A percentile compares a stretch with the other conserved stretches of the same genome.
Evolutionary conservation across 2,888 invertebrate genomes (phyloP).

Genomic region (Zhuqinia jingwanae): DNA sequence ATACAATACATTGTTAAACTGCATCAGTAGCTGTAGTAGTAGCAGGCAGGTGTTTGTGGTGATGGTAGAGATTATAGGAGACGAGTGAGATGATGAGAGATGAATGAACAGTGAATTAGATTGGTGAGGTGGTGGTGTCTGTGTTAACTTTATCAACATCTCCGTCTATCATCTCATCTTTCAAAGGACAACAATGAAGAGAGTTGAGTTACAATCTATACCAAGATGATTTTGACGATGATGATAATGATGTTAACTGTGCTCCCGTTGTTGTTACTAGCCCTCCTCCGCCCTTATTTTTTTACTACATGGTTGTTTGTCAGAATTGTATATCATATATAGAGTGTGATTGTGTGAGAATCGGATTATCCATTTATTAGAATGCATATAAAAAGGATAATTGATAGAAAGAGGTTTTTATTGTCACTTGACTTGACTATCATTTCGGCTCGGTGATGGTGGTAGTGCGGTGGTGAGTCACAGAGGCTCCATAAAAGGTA

Average conservation of each 20-base stretch:
- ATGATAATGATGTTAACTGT: slow-evolving; percentile 36
- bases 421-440: neutral
- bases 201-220: slow-evolving; percentile 12
- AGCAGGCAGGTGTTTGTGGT: slow-evolving; percentile 7
- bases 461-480: slow-evolving; percentile 29
- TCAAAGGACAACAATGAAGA: slow-evolving; percentile 32
- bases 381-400: too few relatives aligned
- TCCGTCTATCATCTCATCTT: slow-evolving; percentile 22
- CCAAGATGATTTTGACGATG: neutral
- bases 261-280: slow-evolving; percentile 36
- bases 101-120: slow-evolving; percentile 41
- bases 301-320: neutral
- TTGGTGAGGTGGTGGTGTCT: too few relatives aligned
- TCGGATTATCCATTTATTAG: neutral
- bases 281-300: slow-evolving; percentile 36
- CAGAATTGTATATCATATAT: too few relatives aligned
- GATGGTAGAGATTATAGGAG: neutral
- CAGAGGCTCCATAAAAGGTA: slow-evolving; percentile 26
- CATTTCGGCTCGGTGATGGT: too few relatives aligned
- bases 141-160: slow-evolving; percentile 45
- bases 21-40: neutral
- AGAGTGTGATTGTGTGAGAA: neutral
- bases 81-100: neutral
- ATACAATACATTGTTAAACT: neutral
- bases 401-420: too few relatives aligned